A percentile compares a stretch with the other conserved stretches of the same genome.
Conservation (phyloP, 2,888 invertebrate species). For the Acrocera orbiculus region DNA sequence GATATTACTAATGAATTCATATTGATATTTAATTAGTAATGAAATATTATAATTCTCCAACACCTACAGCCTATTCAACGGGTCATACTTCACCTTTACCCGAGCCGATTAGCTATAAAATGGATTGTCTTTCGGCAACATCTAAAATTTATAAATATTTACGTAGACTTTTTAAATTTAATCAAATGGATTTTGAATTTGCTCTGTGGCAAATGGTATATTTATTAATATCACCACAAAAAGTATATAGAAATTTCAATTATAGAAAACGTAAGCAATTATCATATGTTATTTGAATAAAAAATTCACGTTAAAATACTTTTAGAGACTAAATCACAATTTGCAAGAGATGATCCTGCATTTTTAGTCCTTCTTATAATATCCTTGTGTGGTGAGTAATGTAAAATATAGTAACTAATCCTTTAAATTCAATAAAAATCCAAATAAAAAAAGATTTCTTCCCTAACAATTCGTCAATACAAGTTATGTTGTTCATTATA, state of each 20-base stretch:
- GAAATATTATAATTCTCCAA: slow-evolving; percentile 46
- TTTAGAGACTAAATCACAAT: slow-evolving; percentile 93
- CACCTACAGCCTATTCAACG: slow-evolving; percentile 33
- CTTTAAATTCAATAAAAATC: slow-evolving; percentile 3
- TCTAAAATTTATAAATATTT: slow-evolving; percentile 79
- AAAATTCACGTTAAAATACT: slow-evolving; percentile 12
- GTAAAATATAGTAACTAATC: too few relatives aligned
- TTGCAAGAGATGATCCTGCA: slow-evolving; percentile 97
- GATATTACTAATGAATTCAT: too few relatives aligned
- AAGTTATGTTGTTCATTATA: too few relatives aligned
- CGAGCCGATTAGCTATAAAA: slow-evolving; percentile 47
- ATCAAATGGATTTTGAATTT: slow-evolving; percentile 99
- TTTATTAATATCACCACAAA: slow-evolving; percentile 83
- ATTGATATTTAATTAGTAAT: too few relatives aligned
- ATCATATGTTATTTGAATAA: background rate
- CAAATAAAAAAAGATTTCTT: slow-evolving; percentile 2
- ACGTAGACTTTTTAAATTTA: slow-evolving; percentile 66
- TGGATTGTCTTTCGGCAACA: slow-evolving; percentile 63
- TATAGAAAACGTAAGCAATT: slow-evolving; percentile 72
- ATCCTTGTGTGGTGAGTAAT: slow-evolving; percentile 52
- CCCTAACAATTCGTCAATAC: too few relatives aligned
- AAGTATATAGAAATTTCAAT: slow-evolving; percentile 92
- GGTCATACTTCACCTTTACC: slow-evolving; percentile 48
- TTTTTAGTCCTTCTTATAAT: slow-evolving; percentile 81
- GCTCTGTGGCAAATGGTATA: slow-evolving; percentile 99